Base-by-base conservation (phyloP, 1,140 invertebrate species). In the Drosophila persimilis region DNA sequence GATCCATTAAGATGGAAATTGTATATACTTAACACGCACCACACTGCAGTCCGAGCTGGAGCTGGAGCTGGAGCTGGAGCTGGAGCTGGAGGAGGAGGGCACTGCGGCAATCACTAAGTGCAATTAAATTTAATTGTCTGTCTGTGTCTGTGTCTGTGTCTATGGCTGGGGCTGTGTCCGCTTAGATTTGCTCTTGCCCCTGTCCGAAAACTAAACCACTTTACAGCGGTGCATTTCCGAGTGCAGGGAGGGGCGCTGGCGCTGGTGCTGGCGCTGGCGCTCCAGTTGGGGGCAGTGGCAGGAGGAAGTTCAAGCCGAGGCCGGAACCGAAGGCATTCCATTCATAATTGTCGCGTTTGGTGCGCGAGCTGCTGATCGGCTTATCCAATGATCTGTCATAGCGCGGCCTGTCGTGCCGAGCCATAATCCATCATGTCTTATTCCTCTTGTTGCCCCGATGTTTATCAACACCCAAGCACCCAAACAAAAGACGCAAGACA, bases 401-500 rank as follows among this genome's bases (percentile, higher is more conserved):
- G 67, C 43, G 55, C 44, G 8, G 67, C 56, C 50, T 43, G 67
- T 67, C 65, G 66, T 69, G 50, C 26, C 13, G n/a, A 64, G 13
- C 15, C 39, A 20, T 46, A 13, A n/a, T 22, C 67, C 56, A 51
- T 69, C 65, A 69, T 47, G 51, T 55, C 44, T 67, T 45, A 69
- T 3, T 8, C 29, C 29, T 31, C 7, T 31, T 65, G 47, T 72
- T 58, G 51, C 50, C 47, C 46, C 22, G 58, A 53, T 61, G 35
- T 41, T 58, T 53, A 61, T 58, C 56, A 41, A 22, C 2, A 20
- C 41, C 8, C 24, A 26, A 26, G 4, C 24, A 26, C 4, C 41
- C 58, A 80, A 74, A 80, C 81, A 85, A 86, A 78, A 88, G 81
- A 81, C 78, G 72, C 66, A 62, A 65, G 74, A 65, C 77, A 81